Evolutionary conservation across 92 coral and sea anemone species (phyloP).

Genomic region (Porites cylindrica): DNA sequence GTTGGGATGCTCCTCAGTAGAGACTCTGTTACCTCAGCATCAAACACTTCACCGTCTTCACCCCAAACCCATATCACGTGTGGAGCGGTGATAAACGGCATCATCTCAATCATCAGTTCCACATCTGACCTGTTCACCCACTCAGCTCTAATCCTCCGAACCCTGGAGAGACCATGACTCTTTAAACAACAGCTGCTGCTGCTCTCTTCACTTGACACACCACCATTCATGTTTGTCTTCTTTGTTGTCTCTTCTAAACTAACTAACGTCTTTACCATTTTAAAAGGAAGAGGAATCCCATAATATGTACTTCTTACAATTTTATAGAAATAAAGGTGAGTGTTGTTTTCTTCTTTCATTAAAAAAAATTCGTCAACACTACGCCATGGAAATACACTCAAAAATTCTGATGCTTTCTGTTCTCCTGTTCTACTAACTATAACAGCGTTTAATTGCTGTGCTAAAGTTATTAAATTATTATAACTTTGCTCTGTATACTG

Average conservation of each 20-base stretch:
- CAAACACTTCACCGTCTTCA: not conserved
- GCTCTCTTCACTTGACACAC: not conserved
- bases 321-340: not conserved
- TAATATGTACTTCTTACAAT: not conserved
- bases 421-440: constrained; percentile 14
- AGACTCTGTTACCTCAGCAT: not conserved
- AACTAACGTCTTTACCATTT: constrained; percentile 9
- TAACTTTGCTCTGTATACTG: not conserved
- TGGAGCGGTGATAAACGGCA: not conserved
- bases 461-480: not conserved
- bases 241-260: not conserved
- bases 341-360: not conserved
- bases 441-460: not conserved
- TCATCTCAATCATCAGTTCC: not conserved
- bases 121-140: not conserved
- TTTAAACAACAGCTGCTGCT: not conserved
- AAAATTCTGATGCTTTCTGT: constrained; percentile 12
- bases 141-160: fast-evolving
- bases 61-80: fast-evolving
- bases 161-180: not conserved
- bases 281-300: not conserved
- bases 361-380: not conserved
- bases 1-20: not conserved
- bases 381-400: not conserved
- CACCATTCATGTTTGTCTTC: not conserved